Evolutionary conservation across 1,140 invertebrate species (phyloP), one percentile per base, ranked within the genome.

Genomic region (Apis cerana): DNA sequence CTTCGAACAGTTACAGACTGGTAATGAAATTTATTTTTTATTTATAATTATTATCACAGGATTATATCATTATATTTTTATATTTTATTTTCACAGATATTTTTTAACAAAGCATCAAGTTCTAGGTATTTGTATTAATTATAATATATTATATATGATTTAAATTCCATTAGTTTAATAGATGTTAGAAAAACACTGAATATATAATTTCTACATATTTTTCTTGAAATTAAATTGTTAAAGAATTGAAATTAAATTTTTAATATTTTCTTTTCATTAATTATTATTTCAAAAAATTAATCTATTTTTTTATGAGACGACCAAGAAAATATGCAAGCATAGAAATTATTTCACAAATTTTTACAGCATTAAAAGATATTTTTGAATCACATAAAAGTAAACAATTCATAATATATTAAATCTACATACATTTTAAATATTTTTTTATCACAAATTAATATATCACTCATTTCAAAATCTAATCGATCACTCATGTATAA

Each of bases 1-100:
- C 59, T 88, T 61, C 80, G 83, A 12, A 85, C 81, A 0, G 12
- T 88, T 69, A 48, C 75, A 1, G n/a, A 56, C 3, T 80, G 27
- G 75, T 79, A 64, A 61, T 11, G 21, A 17, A 50, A 27, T 12
- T 10, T 27, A 19, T 27, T 23, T 19, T 17, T 64, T n/a, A 61
- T 2, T 27, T 52, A 15, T 54, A 15, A 64, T 64, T 2, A 9
- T 27, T 27, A n/a, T 1, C 12, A 23, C 3, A 62, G 12, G 13
- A 62, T 62, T 23, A 5, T 62, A 62, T 23, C 23, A 8, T 13
- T 1, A 3, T 61, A 8, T 13, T 62, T 23, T 23, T 13, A 23
- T 23, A 15, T 13, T 23, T 62, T 62, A 62, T 23, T 62, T 62
- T 62, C 23, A 1, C 59, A 62, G 59, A 62, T 23, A 23, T 64